A percentile compares a stretch with the other conserved stretches of the same genome.
Conservation (phyloP, 2,113 vertebrate species). For the Myotis lucifugus region DNA sequence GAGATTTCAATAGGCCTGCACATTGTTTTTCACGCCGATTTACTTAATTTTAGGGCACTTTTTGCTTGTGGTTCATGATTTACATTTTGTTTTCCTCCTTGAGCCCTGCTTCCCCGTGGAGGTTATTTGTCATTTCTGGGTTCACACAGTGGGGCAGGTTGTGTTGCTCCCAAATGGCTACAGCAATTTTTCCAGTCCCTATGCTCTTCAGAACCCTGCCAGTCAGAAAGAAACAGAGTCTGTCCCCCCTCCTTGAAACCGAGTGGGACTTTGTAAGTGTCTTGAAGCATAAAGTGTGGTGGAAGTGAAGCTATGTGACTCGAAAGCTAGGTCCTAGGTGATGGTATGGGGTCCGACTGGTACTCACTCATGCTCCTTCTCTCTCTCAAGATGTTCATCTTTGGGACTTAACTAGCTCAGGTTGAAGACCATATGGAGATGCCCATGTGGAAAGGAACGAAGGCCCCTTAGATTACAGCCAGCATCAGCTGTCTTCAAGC, state of each 20-base stretch:
- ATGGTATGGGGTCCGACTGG: neutral
- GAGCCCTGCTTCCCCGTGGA: neutral
- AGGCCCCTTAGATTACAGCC: neutral
- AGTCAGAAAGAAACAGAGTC: neutral
- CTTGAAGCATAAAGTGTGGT: neutral
- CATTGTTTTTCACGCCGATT: neutral
- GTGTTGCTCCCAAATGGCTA: neutral
- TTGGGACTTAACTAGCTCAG: neutral
- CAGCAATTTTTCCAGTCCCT: neutral
- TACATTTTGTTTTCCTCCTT: neutral
- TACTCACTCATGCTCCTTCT: neutral
- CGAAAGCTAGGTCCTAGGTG: neutral
- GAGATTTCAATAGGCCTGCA: neutral
- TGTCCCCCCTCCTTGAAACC: neutral
- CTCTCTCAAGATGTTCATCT: neutral
- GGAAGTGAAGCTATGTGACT: neutral
- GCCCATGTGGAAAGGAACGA: neutral
- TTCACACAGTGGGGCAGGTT: neutral
- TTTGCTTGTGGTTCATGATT: neutral
- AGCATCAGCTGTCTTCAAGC: neutral
- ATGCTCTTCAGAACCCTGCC: neutral
- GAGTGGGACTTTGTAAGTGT: neutral
- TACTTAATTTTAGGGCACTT: neutral
- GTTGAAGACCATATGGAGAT: neutral
- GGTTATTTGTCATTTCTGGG: neutral